These are phyloP conservation scores for Artemia sp. DNA, from an alignment of 2,888 invertebrate genomes.

Conservation along the genomic window DNA sequence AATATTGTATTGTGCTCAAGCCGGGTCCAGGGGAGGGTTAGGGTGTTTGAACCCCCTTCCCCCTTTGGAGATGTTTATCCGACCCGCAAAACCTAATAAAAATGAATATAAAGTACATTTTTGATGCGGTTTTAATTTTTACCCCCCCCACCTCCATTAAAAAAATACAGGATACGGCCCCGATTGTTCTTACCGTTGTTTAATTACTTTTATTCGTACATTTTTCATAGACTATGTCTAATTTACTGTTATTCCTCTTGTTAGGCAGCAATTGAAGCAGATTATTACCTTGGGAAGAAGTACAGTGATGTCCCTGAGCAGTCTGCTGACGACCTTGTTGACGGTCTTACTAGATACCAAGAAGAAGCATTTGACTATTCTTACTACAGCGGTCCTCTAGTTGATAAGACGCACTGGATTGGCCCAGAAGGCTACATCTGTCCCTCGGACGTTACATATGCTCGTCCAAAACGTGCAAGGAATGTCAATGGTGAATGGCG, in stretches of 20 bases:
- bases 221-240: too few relatives aligned
- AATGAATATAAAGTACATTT: too few relatives aligned
- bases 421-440: conserved; percentile 28
- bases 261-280: conserved; percentile 25
- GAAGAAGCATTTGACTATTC: conserved; percentile 27
- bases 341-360: conserved; percentile 24
- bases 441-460: conserved; percentile 26
- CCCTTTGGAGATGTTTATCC: too few relatives aligned
- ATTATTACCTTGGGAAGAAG: conserved; percentile 27
- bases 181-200: too few relatives aligned
- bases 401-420: conserved; percentile 27
- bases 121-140: too few relatives aligned
- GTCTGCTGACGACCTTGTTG: conserved; percentile 28
- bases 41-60: too few relatives aligned
- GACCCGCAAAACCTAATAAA: too few relatives aligned
- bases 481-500: conserved; percentile 25
- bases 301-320: conserved; percentile 27
- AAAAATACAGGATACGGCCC: too few relatives aligned
- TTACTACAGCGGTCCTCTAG: conserved; percentile 27
- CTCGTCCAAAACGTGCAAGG: conserved; percentile 23
- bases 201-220: too few relatives aligned
- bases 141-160: too few relatives aligned
- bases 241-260: background rate
- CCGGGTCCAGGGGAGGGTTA: too few relatives aligned
- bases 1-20: too few relatives aligned